Base-by-base conservation (phyloP, 2,888 invertebrate species). In the Cancer borealis region DNA sequence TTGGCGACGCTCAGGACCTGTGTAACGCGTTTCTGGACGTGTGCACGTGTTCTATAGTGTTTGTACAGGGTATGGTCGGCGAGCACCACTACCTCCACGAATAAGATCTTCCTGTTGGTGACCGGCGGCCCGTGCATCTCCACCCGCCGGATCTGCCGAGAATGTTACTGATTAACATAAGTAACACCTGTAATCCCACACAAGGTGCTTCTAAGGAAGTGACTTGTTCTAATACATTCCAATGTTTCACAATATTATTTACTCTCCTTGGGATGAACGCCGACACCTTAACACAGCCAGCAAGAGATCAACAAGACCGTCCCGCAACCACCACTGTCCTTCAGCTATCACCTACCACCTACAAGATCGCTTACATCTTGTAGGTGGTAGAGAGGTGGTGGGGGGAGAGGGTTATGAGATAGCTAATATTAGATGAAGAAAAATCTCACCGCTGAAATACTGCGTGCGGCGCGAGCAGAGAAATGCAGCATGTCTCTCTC, bases 1-100 rank as follows among this genome's bases (percentile, higher is more conserved):
- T 94, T 94, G 47, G 93, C 93, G 12, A 92, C 92, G 17, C 47
- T 49, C 30, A 92, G 49, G 45, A 92, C 21, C 8, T 88, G 46
- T 3, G n/a, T 46, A 73, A 92, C 49, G 91, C 49, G 91, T 49
- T 92, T n/a, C 0, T 10, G 3, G 66, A 46, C 46, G 17, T 6
- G 12, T 17, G 17, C 1, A 1, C 26, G n/a, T 30, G 30, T 26
- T 3, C 91, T 21, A 46, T 93, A 88, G 26, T 91, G 49, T 3
- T 14, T 54, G 30, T 79, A 90, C 14, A 92, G 46, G 84, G 5
- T 54, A 39, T 26, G 21, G 47, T 94, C 94, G 0, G 92, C 94
- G n/a, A 94, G n/a, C 54, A 39, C 94, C 45, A 92, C 94, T 87
- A 73, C 47, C 87, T 92, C 94, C 54, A 94, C 87, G 54, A 92